phyloP scores from a whole-genome alignment of 2,888 invertebrate species.

The Tubiluchus corallicola region DNA sequence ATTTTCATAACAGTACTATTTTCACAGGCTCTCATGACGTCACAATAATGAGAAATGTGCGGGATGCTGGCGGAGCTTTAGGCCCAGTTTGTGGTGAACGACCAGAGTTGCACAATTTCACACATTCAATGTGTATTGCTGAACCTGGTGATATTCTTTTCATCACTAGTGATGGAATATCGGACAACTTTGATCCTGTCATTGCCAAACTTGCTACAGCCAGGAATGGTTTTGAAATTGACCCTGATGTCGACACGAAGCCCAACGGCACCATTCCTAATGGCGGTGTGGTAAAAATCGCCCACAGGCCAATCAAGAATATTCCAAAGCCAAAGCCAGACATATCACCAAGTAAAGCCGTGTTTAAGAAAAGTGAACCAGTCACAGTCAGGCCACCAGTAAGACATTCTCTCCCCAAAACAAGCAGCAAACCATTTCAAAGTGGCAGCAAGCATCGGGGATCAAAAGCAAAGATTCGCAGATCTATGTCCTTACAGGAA shows the following conservation, averaged over 20 bases:
- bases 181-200: conserved; percentile 77
- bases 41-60: conserved; percentile 55
- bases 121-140: conserved; percentile 29
- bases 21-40: neutral
- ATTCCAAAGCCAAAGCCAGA: no score
- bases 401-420: no score
- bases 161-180: conserved; percentile 70
- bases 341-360: no score
- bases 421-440: no score
- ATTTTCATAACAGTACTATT: no score
- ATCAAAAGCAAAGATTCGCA: neutral
- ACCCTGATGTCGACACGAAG: neutral
- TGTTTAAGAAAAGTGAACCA: neutral
- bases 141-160: conserved; percentile 66
- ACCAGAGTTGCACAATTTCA: conserved; percentile 68
- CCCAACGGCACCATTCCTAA: no score
- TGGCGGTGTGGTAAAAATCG: no score
- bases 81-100: conserved; percentile 67
- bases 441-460: neutral
- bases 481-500: neutral
- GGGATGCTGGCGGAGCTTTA: conserved; percentile 67
- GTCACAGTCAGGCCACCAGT: neutral
- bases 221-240: conserved; percentile 12
- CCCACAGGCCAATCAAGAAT: no score
- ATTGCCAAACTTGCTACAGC: conserved; percentile 59